phyloP scores from a whole-genome alignment of 37 sponge, comb jelly and placozoan species.

The Beroe ovata region DNA sequence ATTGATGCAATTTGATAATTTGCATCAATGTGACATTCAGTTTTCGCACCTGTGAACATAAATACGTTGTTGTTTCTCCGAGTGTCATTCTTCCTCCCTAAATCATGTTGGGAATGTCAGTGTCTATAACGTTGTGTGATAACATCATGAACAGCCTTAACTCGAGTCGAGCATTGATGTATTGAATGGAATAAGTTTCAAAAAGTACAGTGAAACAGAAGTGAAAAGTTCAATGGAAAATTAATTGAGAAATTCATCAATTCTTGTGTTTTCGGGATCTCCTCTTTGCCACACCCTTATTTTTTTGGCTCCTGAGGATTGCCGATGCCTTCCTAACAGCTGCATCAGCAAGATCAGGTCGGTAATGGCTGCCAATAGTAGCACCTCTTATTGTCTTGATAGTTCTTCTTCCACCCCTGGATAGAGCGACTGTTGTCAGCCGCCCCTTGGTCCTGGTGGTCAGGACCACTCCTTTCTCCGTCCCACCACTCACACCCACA shows the following conservation, averaged over 20 bases:
- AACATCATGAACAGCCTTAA: too few relatives aligned
- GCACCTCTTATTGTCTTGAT: conserved; percentile 36
- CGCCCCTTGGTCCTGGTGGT: conserved; percentile 36
- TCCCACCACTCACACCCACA: background rate
- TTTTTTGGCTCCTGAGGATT: conserved; percentile 28
- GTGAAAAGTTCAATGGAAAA: background rate
- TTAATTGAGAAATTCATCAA: too few relatives aligned
- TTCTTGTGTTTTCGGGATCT: conserved; percentile 43
- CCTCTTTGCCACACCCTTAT: conserved; percentile 13
- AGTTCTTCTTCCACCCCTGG: conserved; percentile 8
- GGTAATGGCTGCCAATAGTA: background rate
- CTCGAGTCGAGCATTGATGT: too few relatives aligned
- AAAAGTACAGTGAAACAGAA: background rate
- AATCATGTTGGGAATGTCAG: too few relatives aligned
- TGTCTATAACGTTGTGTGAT: too few relatives aligned
- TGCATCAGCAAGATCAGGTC: conserved; percentile 23
- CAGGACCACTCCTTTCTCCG: conserved; percentile 30
- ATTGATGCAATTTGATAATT: too few relatives aligned
- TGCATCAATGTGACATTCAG: too few relatives aligned
- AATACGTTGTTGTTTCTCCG: background rate
- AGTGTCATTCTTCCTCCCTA: too few relatives aligned
- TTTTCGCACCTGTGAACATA: background rate
- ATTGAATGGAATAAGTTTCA: background rate
- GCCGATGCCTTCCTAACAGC: conserved; percentile 26
- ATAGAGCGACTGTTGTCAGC: background rate